A percentile compares a stretch with the other conserved stretches of the same genome.
Conservation (phyloP, 2,888 invertebrate genomes). For the Dicycla oo region DNA sequence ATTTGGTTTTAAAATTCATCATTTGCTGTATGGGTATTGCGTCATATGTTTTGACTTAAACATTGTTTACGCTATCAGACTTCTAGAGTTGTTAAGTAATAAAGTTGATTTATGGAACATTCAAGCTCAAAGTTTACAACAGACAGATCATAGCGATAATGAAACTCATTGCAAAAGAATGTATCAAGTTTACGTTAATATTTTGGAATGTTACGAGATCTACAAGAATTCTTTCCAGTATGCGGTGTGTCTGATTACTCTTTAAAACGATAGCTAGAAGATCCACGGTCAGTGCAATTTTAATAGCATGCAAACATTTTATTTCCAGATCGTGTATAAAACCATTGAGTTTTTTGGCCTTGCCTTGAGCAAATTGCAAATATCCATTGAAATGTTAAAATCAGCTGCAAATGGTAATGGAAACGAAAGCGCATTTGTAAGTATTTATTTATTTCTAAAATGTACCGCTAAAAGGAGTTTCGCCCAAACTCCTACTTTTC, state of each 20-base stretch:
- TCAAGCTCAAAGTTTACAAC: background rate
- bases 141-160: background rate
- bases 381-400: background rate
- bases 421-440: background rate
- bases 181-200: conserved; percentile 25
- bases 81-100: conserved; percentile 20
- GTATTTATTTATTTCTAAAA: background rate
- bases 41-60: background rate
- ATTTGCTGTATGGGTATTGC: background rate
- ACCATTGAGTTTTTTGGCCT: background rate
- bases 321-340: background rate
- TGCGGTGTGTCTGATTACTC: background rate
- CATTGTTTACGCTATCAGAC: background rate
- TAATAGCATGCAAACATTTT: background rate
- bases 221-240: background rate
- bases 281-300: background rate
- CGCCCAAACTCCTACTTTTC: too few species aligned
- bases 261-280: background rate
- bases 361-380: background rate
- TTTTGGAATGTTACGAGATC: conserved; percentile 26
- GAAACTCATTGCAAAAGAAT: background rate
- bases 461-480: too few species aligned
- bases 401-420: background rate
- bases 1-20: too few species aligned
- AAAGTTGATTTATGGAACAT: conserved; percentile 48